Evolutionary conservation across 2,888 invertebrate genomes (phyloP).

Genomic region (Cheilosia vernalis): DNA sequence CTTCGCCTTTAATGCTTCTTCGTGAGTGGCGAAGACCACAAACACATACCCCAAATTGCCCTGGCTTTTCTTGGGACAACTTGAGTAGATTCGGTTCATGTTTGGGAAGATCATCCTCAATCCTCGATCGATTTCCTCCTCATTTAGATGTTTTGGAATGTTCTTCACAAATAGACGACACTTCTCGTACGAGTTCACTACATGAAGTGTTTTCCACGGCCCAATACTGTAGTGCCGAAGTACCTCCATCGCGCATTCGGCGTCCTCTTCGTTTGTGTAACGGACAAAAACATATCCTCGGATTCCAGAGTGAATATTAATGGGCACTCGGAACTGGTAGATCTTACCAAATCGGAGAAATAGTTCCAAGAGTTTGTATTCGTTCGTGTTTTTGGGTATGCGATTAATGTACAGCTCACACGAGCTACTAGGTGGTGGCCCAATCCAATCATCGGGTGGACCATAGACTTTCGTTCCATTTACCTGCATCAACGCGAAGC

Average conservation of each 20-base stretch:
- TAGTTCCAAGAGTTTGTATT: conserved; percentile 76
- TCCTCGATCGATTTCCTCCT: conserved; percentile 77
- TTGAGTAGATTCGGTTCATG: conserved; percentile 76
- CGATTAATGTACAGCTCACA: conserved; percentile 79
- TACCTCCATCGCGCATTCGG: conserved; percentile 78
- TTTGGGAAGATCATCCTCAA: conserved; percentile 77
- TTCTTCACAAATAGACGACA: conserved; percentile 79
- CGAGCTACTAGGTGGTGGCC: conserved; percentile 77
- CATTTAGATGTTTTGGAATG: conserved; percentile 78
- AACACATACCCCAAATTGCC: conserved; percentile 78
- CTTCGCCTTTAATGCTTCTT: conserved; percentile 79
- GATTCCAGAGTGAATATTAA: conserved; percentile 78
- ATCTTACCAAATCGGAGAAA: conserved; percentile 79
- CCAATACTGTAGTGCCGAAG: conserved; percentile 78
- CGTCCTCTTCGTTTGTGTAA: conserved; percentile 78
- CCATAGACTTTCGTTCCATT: conserved; percentile 78
- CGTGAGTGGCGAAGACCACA: conserved; percentile 78
- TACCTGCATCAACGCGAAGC: conserved; percentile 75
- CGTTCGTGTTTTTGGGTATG: conserved; percentile 77
- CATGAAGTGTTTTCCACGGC: conserved; percentile 76
- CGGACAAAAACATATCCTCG: conserved; percentile 79
- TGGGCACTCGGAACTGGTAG: conserved; percentile 79
- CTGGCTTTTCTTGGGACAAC: background rate
- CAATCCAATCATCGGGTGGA: conserved; percentile 78
- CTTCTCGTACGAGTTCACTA: conserved; percentile 79